Evolutionary conservation across 2,113 vertebrate genomes (phyloP).

Genomic region (Dolichotis patagonum): DNA sequence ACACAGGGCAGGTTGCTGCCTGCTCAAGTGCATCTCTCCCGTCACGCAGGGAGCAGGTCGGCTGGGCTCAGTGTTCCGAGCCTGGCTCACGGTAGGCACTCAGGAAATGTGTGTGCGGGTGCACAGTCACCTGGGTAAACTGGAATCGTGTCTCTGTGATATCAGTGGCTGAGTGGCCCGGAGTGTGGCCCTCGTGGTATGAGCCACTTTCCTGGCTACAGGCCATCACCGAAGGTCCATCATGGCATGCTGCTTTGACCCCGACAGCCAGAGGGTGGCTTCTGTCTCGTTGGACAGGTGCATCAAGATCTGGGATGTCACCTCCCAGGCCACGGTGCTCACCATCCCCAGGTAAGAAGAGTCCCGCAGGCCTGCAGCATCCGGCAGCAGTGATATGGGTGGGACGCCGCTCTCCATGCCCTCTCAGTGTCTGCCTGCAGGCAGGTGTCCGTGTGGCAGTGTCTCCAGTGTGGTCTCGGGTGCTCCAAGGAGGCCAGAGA

Average conservation of each 20-base stretch:
- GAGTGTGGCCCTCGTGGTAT: accelerated
- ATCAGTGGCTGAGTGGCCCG: no score
- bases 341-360: slow-evolving; percentile 85
- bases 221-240: slow-evolving; percentile 87
- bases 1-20: no score
- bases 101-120: not conserved
- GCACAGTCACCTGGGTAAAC: not conserved
- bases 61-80: not conserved
- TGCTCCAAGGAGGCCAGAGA: not conserved
- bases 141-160: not conserved
- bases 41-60: not conserved
- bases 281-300: slow-evolving; percentile 86
- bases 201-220: slow-evolving; percentile 53
- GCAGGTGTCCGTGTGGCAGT: accelerated
- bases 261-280: slow-evolving; percentile 85
- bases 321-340: slow-evolving; percentile 82
- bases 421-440: not conserved
- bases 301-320: slow-evolving; percentile 89
- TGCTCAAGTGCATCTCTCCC: not conserved
- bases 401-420: accelerated
- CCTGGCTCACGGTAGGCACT: not conserved
- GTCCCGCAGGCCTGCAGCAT: not conserved
- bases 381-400: not conserved
- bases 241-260: slow-evolving; percentile 88
- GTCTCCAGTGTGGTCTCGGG: not conserved